Evolutionary conservation across 2,888 invertebrate genomes (phyloP).

Genomic region (Chirona hameri): DNA sequence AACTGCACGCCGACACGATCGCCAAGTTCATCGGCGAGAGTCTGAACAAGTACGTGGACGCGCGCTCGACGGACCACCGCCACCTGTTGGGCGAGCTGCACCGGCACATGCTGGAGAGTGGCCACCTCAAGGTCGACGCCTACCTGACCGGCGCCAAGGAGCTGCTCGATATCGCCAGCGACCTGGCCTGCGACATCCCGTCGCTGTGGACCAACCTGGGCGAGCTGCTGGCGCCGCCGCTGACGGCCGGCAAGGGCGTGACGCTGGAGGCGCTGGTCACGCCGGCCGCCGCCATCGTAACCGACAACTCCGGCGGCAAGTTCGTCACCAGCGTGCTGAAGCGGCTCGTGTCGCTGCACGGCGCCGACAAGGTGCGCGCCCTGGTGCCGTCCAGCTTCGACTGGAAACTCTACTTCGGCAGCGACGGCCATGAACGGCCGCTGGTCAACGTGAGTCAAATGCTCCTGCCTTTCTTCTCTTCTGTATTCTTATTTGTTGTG

Average conservation of each 20-base stretch:
- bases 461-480: too few relatives aligned
- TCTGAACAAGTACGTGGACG: not conserved
- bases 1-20: slow-evolving; percentile 2
- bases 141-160: not conserved
- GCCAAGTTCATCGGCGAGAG: not conserved
- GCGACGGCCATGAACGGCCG: not conserved
- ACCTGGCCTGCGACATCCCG: slow-evolving; percentile 6
- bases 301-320: not conserved
- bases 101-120: not conserved
- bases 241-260: not conserved
- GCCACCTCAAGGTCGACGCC: not conserved
- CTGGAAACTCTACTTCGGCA: not conserved
- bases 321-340: not conserved
- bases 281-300: not conserved
- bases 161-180: not conserved
- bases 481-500: too few relatives aligned
- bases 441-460: not conserved
- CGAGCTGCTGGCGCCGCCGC: slow-evolving; percentile 22
- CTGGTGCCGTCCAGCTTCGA: not conserved
- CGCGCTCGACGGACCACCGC: not conserved
- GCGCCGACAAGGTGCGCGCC: slow-evolving; percentile 6
- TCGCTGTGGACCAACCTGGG: slow-evolving; percentile 1
- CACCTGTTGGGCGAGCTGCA: slow-evolving; percentile 24
- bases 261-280: not conserved
- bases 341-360: slow-evolving; percentile 22